Percentiles rank a stretch among this genome's conserved stretches.
phyloP scores from a whole-genome alignment of 2,797 vertebrate genomes.

The Adelosebastes latens region DNA sequence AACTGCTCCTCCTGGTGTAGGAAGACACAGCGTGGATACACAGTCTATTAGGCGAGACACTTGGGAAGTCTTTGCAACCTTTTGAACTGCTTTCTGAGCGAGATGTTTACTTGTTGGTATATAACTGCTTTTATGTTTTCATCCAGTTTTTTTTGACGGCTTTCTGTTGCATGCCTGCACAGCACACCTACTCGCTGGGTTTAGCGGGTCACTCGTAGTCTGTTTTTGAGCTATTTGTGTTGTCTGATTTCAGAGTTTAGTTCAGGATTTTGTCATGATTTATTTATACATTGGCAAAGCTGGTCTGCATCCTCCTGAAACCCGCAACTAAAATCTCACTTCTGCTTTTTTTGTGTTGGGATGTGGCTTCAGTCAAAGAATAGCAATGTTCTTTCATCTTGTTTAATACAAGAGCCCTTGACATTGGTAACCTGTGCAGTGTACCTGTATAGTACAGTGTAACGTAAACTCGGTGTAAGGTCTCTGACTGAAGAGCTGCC shows the following conservation, averaged over 20 bases:
- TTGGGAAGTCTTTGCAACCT: constrained; percentile 4
- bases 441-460: background rate
- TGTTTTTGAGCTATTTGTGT: background rate
- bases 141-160: background rate
- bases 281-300: background rate
- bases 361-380: background rate
- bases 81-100: constrained; percentile 15
- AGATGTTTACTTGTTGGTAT: constrained; percentile 4
- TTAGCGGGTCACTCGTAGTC: background rate
- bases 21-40: background rate
- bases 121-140: background rate
- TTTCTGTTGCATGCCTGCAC: background rate
- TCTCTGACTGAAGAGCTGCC: background rate
- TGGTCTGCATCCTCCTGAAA: background rate
- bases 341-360: background rate
- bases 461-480: background rate
- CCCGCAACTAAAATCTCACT: background rate
- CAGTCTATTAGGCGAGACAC: constrained; percentile 4
- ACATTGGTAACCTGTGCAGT: background rate
- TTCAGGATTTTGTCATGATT: background rate
- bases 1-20: constrained; percentile 20
- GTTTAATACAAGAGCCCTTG: background rate
- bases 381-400: background rate
- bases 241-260: background rate
- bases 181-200: background rate